Evolutionary conservation across 1,140 invertebrate genomes (phyloP), one percentile per base, ranked within the genome.

Genomic region (Gerris buenoi): DNA sequence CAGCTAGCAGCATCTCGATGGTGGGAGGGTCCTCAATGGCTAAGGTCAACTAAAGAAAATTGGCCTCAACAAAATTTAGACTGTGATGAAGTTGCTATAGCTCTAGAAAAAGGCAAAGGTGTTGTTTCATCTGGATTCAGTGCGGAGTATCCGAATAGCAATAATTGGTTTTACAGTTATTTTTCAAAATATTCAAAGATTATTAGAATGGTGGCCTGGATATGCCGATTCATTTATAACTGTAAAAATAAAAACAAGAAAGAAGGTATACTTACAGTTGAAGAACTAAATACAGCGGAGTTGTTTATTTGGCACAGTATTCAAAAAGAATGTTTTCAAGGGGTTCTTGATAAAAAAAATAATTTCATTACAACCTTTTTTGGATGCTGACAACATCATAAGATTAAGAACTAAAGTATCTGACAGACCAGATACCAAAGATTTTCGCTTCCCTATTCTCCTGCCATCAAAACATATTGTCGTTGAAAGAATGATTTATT

Each of bases 11-110:
- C 59, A 25, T 26, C 46, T 14, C 2, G 25, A 59, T 66, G 65
- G 65, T 66, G 65, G 65, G 65, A 66, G 65, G 65, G 65, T 18
- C 65, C 46, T 13, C 14, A 13, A 13, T 66, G 65, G 56, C 56
- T 66, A 18, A 23, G 23, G n/a, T n/a, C n/a, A 26, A 18, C 2
- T 22, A 22, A 2, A 61, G 33, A 62, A 59, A 65, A 61, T 23
- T 26, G 59, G 69, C 63, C 26, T 46, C 5, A 46, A 46, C 33
- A 46, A 46, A 46, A 46, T 10, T 46, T 46, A 10, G 18, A 18
- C 18, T 46, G 33, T 46, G 18, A 5, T 46, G 33, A 46, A 46
- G 33, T 10, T 10, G 33, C n/a, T n/a, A n/a, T 46, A 46, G 33
- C 18, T 5, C 5, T 10, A 46, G 33, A 46, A 46, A 46, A 46